Evolutionary conservation across 2,797 vertebrate species (phyloP).

Genomic region (Sebastes iracundus): DNA sequence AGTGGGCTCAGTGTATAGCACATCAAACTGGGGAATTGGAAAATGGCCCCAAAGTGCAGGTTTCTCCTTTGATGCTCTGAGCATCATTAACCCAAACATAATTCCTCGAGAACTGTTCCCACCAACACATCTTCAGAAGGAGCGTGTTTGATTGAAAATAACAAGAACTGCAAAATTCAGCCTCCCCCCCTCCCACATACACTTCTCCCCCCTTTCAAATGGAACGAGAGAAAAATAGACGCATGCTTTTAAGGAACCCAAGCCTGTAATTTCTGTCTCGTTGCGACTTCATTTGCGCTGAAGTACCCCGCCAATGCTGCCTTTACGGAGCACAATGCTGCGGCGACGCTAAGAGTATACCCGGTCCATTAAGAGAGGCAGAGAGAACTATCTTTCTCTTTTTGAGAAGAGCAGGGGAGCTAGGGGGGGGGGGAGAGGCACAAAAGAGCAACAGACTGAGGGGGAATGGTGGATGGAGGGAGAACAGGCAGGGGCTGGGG

Average conservation of each 20-base stretch:
- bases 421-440: neutral
- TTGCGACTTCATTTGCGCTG: slow-evolving; percentile 75
- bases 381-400: slow-evolving; percentile 42
- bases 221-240: slow-evolving; percentile 50
- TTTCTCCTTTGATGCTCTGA: slow-evolving; percentile 62
- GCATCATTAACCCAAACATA: slow-evolving; percentile 77
- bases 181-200: neutral
- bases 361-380: slow-evolving; percentile 57
- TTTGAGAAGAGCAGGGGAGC: slow-evolving; percentile 11
- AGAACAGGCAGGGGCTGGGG: neutral
- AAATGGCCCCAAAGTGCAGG: slow-evolving; percentile 59
- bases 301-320: slow-evolving; percentile 66
- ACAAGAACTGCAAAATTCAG: slow-evolving; percentile 39
- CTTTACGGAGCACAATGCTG: slow-evolving; percentile 53
- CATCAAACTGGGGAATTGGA: slow-evolving; percentile 39
- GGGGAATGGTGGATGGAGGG: neutral
- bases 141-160: slow-evolving; percentile 75
- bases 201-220: slow-evolving; percentile 40
- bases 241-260: slow-evolving; percentile 68
- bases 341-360: slow-evolving; percentile 51
- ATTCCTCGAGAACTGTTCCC: slow-evolving; percentile 69
- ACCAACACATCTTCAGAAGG: slow-evolving; percentile 56
- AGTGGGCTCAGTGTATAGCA: slow-evolving; percentile 23
- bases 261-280: slow-evolving; percentile 78
- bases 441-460: slow-evolving; percentile 33